Evolutionary conservation across 2,888 invertebrate species (phyloP).

Genomic region (Ypsolopha sequella): DNA sequence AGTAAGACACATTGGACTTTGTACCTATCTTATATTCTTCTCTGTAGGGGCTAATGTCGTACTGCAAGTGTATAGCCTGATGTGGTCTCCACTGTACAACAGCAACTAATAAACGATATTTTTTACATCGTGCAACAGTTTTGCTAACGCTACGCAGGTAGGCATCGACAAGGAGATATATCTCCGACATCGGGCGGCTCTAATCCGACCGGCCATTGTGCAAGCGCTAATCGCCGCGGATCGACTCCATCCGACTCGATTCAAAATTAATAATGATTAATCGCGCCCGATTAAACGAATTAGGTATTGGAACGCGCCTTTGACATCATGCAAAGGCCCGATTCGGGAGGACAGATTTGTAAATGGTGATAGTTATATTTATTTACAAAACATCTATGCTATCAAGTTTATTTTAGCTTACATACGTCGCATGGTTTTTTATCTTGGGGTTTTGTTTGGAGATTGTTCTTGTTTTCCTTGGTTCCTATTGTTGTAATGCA

Average conservation of each 20-base stretch:
- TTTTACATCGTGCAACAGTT: slow-evolving; percentile 5
- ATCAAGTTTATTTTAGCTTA: no score
- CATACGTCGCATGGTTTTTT: no score
- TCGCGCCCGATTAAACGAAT: slow-evolving; percentile 59
- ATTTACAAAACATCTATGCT: no score
- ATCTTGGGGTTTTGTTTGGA: no score
- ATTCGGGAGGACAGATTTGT: neutral
- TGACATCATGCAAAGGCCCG: slow-evolving; percentile 1
- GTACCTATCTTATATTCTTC: no score
- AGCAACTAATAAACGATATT: no score
- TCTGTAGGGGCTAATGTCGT: no score
- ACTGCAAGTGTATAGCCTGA: no score
- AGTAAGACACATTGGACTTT: no score
- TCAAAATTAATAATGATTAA: slow-evolving; percentile 68
- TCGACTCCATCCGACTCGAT: slow-evolving; percentile 32
- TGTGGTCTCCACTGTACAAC: no score
- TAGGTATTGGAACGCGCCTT: slow-evolving; percentile 34
- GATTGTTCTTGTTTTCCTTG: no score
- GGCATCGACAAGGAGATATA: slow-evolving; percentile 66
- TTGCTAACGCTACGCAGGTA: slow-evolving; percentile 51
- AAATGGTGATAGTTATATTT: neutral
- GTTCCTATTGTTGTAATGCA: no score
- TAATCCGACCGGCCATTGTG: slow-evolving; percentile 64
- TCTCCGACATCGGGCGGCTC: slow-evolving; percentile 39
- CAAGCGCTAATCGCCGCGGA: slow-evolving; percentile 65